Evolutionary conservation across 2,888 invertebrate genomes (phyloP), one percentile per base, ranked within the genome.

Genomic region (Ceriagrion tenellum): DNA sequence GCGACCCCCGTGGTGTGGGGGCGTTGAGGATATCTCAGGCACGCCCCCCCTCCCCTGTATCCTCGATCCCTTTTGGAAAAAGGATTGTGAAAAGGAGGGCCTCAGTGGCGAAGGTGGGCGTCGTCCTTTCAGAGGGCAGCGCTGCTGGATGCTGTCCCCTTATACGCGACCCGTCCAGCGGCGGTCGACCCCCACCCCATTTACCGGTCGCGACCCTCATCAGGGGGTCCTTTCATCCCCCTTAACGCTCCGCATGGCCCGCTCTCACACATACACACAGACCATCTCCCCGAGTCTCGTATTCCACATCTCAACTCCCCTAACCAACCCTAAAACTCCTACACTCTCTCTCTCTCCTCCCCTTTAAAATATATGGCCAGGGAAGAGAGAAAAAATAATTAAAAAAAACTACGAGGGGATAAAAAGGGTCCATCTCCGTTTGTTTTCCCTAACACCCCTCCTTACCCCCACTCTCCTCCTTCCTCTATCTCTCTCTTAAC

Each of bases 391-490:
- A 81, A 81, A 81, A 81, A 81, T 35, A 13, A 35, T 30, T n/a
- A n/a, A 35, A 35, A 20, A 59, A 59, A 59, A 59, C 59, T 20
- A 59, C 4, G 59, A 20, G 59, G 59, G 20, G 59, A 59, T 81
- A 35, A 81, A 35, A 81, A 81, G 81, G 81, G 81, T 81, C 35
- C 81, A 35, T 81, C 81, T 35, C 81, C 81, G 81, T 81, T 81
- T 81, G 30, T 30, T 81, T 81, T 81, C 35, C 81, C 69, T 4
- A 59, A 59, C 59, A 59, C 6, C 47, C 55, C 55, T 55, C 26
- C 90, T 12, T 20, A 20, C 30, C 90, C 56, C 18, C 47, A 23
- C 26, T 8, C 23, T 30, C 56, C 26, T n/a, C 55, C 90, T 90
- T 55, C 55, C 55, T 35, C 55, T n/a, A 35, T 59, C 59, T 35